phyloP scores from a whole-genome alignment of 92 coral and sea anemone species.

The Parazoanthus swiftii region DNA sequence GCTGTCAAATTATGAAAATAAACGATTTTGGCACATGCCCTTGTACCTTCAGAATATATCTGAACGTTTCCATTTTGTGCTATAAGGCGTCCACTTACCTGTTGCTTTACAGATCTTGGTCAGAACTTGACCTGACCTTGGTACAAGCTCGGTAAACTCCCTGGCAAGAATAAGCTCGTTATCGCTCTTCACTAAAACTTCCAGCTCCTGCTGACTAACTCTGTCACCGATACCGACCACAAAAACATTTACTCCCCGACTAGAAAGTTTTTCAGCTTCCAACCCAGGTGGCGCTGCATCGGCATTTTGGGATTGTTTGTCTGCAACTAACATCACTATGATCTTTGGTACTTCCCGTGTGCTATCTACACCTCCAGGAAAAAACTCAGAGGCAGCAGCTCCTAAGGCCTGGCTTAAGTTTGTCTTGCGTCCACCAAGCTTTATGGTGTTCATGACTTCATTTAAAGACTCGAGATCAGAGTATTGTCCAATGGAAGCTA shows the following conservation, averaged over 20 bases:
- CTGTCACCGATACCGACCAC: constrained; percentile 17
- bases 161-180: constrained; percentile 10
- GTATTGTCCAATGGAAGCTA: neutral
- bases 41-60: no score
- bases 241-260: neutral
- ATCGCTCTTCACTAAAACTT: neutral
- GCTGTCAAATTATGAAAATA: no score
- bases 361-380: neutral
- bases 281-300: neutral
- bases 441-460: neutral
- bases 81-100: neutral
- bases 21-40: no score
- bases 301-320: neutral
- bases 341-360: neutral
- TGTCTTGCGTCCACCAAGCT: constrained; percentile 17
- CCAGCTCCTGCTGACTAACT: neutral
- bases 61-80: neutral
- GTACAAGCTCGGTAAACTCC: constrained; percentile 25
- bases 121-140: constrained; percentile 18
- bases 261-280: constrained; percentile 4
- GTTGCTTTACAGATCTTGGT: neutral
- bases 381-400: neutral
- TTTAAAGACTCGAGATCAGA: neutral
- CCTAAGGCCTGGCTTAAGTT: neutral
- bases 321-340: neutral